Percentiles rank a stretch among this genome's conserved stretches.
phyloP scores from a whole-genome alignment of 1,140 invertebrate genomes.

The Drosophila micromelanica region DNA sequence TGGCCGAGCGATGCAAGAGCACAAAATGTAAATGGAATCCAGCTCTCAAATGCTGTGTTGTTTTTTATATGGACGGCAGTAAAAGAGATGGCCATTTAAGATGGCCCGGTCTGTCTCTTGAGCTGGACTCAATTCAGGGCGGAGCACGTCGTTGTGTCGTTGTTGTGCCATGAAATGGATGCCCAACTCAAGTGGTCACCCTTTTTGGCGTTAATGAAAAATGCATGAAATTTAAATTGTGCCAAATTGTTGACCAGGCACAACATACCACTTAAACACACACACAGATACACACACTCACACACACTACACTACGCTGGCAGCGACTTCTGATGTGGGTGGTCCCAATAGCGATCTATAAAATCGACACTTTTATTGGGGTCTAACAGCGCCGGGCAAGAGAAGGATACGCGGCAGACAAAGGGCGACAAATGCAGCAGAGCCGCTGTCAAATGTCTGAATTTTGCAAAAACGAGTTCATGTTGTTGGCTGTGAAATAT shows the following conservation, averaged over 20 bases:
- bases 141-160: conserved; percentile 3
- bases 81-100: conserved; percentile 81
- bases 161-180: conserved; percentile 33
- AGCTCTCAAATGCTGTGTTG: conserved; percentile 54
- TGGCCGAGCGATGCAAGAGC: conserved; percentile 30
- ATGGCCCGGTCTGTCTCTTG: conserved; percentile 42
- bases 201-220: conserved; percentile 73
- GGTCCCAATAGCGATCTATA: conserved; percentile 25
- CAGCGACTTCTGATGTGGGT: conserved; percentile 20
- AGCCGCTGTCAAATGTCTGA: conserved; percentile 70
- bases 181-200: conserved; percentile 48
- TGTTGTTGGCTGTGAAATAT: conserved; percentile 22
- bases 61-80: conserved; percentile 56
- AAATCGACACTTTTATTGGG: conserved; percentile 70
- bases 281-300: not conserved
- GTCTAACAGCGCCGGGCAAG: not conserved
- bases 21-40: conserved; percentile 65
- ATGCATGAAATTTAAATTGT: conserved; percentile 82
- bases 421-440: conserved; percentile 57
- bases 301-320: not conserved
- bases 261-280: not conserved
- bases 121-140: not conserved
- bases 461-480: conserved; percentile 48
- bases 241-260: conserved; percentile 68
- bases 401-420: conserved; percentile 23